A percentile compares a stretch with the other conserved stretches of the same genome.
phyloP scores from a whole-genome alignment of 2,113 vertebrate species.

The Sander vitreus region DNA sequence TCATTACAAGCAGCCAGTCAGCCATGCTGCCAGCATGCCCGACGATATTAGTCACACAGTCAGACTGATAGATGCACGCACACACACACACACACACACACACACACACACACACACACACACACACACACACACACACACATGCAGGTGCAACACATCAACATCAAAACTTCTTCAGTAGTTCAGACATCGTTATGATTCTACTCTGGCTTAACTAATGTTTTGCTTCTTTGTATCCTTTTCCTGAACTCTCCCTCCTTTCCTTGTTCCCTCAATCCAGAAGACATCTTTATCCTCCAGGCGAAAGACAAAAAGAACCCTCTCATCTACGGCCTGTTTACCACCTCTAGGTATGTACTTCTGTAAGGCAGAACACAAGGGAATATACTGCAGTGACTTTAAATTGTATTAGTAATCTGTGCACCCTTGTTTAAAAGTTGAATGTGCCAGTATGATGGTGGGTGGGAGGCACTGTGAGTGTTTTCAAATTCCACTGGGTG shows the following conservation, averaged over 20 bases:
- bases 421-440: not conserved
- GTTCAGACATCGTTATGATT: not conserved
- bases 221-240: constrained; percentile 29
- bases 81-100: constrained; percentile 17
- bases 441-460: constrained; percentile 17
- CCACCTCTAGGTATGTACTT: constrained; percentile 83
- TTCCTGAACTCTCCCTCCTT: constrained; percentile 4
- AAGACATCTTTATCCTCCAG: constrained; percentile 86
- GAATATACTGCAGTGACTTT: not conserved
- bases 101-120: constrained; percentile 21
- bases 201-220: not conserved
- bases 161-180: not conserved
- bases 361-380: constrained; percentile 13
- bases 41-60: constrained; percentile 66
- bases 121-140: constrained; percentile 39
- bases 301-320: constrained; percentile 87
- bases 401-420: constrained; percentile 10
- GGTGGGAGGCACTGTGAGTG: not conserved
- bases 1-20: constrained; percentile 70
- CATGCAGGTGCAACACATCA: not conserved
- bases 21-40: constrained; percentile 62
- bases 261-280: constrained; percentile 64
- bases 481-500: constrained; percentile 13
- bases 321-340: constrained; percentile 87
- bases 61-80: constrained; percentile 51